A percentile compares a stretch with the other conserved stretches of the same genome.
Evolutionary conservation across 2,888 invertebrate species (phyloP).

Genomic region (Catocala nupta): DNA sequence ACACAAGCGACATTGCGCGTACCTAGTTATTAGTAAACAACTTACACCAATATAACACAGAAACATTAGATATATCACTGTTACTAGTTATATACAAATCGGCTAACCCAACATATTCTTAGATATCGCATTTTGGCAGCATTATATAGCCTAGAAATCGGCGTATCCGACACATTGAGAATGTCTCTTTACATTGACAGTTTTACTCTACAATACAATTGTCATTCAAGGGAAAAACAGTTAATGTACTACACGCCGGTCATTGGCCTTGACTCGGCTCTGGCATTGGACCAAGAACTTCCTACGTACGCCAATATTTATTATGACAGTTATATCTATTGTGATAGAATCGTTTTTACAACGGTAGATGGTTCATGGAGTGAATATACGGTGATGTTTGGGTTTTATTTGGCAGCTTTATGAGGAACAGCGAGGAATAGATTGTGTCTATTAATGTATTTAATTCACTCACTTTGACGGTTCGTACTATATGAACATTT

Average conservation of each 20-base stretch:
- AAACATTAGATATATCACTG: no score
- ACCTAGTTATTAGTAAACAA: neutral
- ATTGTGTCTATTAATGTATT: constrained; percentile 49
- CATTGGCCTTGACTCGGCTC: constrained; percentile 68
- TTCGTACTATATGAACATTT: constrained; percentile 6
- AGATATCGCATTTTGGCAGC: constrained; percentile 42
- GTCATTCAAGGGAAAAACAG: constrained; percentile 60
- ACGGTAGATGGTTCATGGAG: constrained; percentile 18
- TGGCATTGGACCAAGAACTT: constrained; percentile 63
- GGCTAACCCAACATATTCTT: neutral
- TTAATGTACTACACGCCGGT: constrained; percentile 60
- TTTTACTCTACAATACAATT: constrained; percentile 39
- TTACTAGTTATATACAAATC: neutral
- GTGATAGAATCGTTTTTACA: constrained; percentile 17
- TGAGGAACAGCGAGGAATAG: constrained; percentile 45
- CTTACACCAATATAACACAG: no score
- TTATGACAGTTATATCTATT: constrained; percentile 9
- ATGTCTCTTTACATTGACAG: constrained; percentile 40
- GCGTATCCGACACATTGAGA: constrained; percentile 26
- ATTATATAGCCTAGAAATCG: constrained; percentile 16
- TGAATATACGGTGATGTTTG: constrained; percentile 20
- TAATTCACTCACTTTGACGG: constrained; percentile 44
- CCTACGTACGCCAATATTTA: constrained; percentile 15
- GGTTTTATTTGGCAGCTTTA: constrained; percentile 51
- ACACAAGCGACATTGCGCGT: no score